Percentiles rank a stretch among this genome's conserved stretches.
Conservation (phyloP, 2,888 invertebrate species). For the Troides oblongomaculatus region DNA sequence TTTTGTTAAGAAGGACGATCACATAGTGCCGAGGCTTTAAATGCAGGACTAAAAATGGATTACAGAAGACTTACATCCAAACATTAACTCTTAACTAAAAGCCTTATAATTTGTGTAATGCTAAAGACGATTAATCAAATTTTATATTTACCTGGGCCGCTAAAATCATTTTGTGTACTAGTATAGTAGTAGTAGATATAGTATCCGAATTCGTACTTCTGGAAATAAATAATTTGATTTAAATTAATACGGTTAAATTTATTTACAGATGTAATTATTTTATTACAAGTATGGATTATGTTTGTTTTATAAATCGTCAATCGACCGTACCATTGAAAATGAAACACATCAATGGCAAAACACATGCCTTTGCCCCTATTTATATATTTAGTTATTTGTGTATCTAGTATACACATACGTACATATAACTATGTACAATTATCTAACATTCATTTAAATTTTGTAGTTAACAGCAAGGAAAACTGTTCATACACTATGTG, state of each 20-base stretch:
- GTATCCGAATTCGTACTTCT: constrained; percentile 3
- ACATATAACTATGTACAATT: not conserved
- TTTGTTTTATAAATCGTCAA: not conserved
- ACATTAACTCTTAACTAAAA: not conserved
- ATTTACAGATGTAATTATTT: not conserved
- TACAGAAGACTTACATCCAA: not conserved
- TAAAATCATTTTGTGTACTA: constrained; percentile 39
- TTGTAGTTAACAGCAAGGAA: not conserved
- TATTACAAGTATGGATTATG: not conserved
- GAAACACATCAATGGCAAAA: constrained; percentile 5
- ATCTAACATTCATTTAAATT: constrained; percentile 3
- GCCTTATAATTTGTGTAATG: not conserved
- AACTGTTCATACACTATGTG: not conserved
- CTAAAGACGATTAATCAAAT: not conserved
- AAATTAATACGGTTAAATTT: not conserved
- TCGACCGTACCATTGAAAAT: constrained; percentile 2
- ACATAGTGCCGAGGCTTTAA: too few species aligned
- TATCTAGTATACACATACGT: not conserved
- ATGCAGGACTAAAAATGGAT: too few species aligned
- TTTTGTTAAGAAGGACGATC: too few species aligned
- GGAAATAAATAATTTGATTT: not conserved
- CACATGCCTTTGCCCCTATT: not conserved
- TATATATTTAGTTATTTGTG: constrained; percentile 3
- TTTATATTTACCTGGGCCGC: constrained; percentile 39
- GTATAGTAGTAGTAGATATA: not conserved